Conservation (phyloP, 2,888 invertebrate species). For the Meandrusa payeni region DNA sequence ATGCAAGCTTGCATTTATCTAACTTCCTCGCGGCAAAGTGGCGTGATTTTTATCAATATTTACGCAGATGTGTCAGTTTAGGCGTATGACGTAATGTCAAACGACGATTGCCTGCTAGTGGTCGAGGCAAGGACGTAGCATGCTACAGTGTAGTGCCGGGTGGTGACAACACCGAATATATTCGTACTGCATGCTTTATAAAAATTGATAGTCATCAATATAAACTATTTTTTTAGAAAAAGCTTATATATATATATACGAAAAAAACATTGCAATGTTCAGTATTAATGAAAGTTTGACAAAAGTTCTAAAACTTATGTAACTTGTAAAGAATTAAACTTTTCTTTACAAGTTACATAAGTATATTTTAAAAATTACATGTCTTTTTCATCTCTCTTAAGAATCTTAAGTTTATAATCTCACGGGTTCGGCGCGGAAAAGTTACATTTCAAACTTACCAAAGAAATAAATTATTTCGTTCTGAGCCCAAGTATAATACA, state of each 20-base stretch:
- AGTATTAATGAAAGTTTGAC: background rate
- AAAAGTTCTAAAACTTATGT: constrained; percentile 5
- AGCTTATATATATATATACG: no score
- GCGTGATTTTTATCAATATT: constrained; percentile 73
- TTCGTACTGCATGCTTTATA: no score
- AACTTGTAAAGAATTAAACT: no score
- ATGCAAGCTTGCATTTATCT: constrained; percentile 50
- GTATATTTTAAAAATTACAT: no score
- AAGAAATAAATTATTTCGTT: no score
- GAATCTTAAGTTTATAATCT: no score
- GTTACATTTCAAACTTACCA: background rate
- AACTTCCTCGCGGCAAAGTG: constrained; percentile 51
- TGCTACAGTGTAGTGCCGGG: constrained; percentile 40
- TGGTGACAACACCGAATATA: constrained; percentile 36
- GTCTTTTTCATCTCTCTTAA: no score
- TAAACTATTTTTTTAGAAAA: no score
- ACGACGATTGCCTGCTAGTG: constrained; percentile 45
- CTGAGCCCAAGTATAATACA: no score
- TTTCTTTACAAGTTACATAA: no score
- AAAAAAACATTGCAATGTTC: background rate
- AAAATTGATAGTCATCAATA: no score
- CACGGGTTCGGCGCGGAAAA: constrained; percentile 19
- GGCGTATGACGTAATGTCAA: constrained; percentile 59
- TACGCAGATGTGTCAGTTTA: constrained; percentile 64
- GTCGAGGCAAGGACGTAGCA: constrained; percentile 47